Conservation (phyloP, 2,888 invertebrate genomes). For the Caenorhabditis sp. region DNA sequence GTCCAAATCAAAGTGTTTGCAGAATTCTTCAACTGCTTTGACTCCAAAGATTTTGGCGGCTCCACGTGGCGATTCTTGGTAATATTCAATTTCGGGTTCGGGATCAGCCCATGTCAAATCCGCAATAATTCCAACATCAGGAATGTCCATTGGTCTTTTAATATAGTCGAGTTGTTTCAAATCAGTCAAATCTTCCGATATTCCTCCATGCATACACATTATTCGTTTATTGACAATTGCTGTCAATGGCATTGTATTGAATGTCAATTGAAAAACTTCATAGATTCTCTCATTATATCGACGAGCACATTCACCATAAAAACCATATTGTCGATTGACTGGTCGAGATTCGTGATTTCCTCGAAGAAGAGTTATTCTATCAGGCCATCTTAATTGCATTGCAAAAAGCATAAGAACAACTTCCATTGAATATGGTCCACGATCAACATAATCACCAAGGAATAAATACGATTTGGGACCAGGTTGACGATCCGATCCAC, state of each 20-base stretch:
- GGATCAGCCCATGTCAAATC: slow-evolving; percentile 73
- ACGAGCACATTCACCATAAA: slow-evolving; percentile 77
- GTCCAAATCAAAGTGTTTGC: slow-evolving; percentile 57
- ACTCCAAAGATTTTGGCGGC: slow-evolving; percentile 61
- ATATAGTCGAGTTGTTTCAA: slow-evolving; percentile 74
- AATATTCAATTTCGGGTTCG: slow-evolving; percentile 47
- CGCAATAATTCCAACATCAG: slow-evolving; percentile 74
- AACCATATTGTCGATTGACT: slow-evolving; percentile 66
- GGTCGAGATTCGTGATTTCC: slow-evolving; percentile 98
- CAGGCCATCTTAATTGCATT: slow-evolving; percentile 77
- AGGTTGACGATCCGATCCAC: slow-evolving; percentile 23
- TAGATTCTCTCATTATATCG: slow-evolving; percentile 86
- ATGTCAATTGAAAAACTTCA: slow-evolving; percentile 72
- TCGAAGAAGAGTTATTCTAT: slow-evolving; percentile 87
- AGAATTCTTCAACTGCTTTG: slow-evolving; percentile 58
- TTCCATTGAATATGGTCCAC: slow-evolving; percentile 83
- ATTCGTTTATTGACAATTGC: slow-evolving; percentile 88
- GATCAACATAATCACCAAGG: slow-evolving; percentile 88
- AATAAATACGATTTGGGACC: slow-evolving; percentile 68
- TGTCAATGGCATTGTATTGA: slow-evolving; percentile 96
- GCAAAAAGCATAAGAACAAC: slow-evolving; percentile 82
- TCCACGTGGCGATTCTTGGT: slow-evolving; percentile 57
- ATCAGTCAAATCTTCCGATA: slow-evolving; percentile 58
- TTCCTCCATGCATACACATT: slow-evolving; percentile 82
- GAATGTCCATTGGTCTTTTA: slow-evolving; percentile 76